phyloP scores from a whole-genome alignment of 2,888 invertebrate species.

The Marasmarcha lunaedactyla region DNA sequence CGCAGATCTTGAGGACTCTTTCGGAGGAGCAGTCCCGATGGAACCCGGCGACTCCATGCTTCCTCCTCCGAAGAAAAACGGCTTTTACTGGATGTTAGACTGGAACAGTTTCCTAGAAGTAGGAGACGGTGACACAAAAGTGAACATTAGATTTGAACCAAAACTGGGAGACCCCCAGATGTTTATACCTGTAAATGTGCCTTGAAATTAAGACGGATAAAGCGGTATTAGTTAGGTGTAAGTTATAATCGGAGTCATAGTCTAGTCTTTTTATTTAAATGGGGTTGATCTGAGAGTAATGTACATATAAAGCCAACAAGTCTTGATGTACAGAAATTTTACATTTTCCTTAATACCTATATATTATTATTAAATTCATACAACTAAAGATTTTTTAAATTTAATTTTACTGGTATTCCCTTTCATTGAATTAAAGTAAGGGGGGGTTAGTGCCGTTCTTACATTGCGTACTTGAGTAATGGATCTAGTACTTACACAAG shows the following conservation, averaged over 20 bases:
- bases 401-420: no score
- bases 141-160: slow-evolving; percentile 84
- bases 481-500: no score
- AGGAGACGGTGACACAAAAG: slow-evolving; percentile 79
- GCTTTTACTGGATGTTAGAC: slow-evolving; percentile 87
- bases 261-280: slow-evolving; percentile 19
- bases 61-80: slow-evolving; percentile 78
- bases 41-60: slow-evolving; percentile 71
- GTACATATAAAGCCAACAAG: no score
- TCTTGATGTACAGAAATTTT: no score
- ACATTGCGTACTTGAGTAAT: no score
- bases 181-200: slow-evolving; percentile 80
- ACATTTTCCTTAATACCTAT: no score
- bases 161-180: slow-evolving; percentile 84
- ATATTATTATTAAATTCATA: no score
- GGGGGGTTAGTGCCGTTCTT: no score
- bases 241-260: slow-evolving; percentile 15
- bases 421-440: no score
- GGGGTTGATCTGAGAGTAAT: no score
- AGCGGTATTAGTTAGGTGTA: no score
- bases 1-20: slow-evolving; percentile 80
- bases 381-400: no score
- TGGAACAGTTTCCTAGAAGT: slow-evolving; percentile 90
- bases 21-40: slow-evolving; percentile 74
- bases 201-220: slow-evolving; percentile 69